A percentile compares a stretch with the other conserved stretches of the same genome.
These are phyloP conservation scores for Alsophila aescularia DNA, from an alignment of 2,888 invertebrate genomes.

Conservation along the genomic window DNA sequence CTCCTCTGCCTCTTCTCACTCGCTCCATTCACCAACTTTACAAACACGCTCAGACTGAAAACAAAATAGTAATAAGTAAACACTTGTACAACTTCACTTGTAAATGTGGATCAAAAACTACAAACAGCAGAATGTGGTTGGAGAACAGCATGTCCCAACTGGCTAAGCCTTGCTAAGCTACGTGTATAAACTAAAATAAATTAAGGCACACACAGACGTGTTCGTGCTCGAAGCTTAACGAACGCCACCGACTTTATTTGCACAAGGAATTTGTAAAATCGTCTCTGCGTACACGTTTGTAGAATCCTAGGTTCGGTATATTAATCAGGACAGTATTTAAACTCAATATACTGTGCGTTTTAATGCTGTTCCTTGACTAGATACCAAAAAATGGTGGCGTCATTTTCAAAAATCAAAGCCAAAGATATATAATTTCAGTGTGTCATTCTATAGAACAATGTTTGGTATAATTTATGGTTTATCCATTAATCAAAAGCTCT, in stretches of 20 bases:
- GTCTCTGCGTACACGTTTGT: slow-evolving; percentile 27
- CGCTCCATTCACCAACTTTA: slow-evolving; percentile 40
- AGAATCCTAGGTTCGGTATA: slow-evolving; percentile 1
- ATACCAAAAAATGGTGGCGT: no score
- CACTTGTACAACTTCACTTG: not conserved
- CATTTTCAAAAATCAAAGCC: no score
- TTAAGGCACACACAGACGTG: slow-evolving; percentile 35
- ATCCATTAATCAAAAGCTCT: no score
- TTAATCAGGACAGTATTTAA: slow-evolving; percentile 3
- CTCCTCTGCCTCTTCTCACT: slow-evolving; percentile 55
- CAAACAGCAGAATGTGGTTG: slow-evolving; percentile 25
- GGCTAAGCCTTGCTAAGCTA: slow-evolving; percentile 27
- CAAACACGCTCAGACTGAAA: slow-evolving; percentile 46
- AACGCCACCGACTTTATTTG: slow-evolving; percentile 40
- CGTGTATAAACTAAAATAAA: slow-evolving; percentile 34
- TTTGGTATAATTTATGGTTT: no score
- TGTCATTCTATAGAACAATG: no score
- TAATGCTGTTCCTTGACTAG: no score
- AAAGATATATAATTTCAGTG: no score
- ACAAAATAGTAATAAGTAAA: slow-evolving; percentile 6
- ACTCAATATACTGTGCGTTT: not conserved
- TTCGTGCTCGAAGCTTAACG: slow-evolving; percentile 32
- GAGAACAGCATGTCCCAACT: slow-evolving; percentile 23
- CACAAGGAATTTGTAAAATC: slow-evolving; percentile 46
- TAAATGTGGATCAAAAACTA: slow-evolving; percentile 1